Evolutionary conservation across 2,113 vertebrate genomes (phyloP).

Genomic region (Syngnathus typhle): DNA sequence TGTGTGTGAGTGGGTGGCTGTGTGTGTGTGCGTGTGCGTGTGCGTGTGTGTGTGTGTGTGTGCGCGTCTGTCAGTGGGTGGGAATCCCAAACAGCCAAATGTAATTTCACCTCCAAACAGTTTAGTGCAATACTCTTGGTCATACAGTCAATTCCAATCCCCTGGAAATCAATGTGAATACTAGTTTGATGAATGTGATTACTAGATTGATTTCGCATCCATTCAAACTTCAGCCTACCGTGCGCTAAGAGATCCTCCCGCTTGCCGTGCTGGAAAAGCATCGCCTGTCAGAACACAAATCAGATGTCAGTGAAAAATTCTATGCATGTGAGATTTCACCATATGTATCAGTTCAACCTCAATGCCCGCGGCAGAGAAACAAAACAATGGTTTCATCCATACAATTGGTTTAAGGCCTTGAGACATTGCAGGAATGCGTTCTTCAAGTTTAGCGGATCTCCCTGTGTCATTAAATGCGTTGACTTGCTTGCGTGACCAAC

Average conservation of each 20-base stretch:
- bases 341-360: background rate
- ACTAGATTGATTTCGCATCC: background rate
- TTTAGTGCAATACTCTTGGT: background rate
- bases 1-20: too few relatives aligned
- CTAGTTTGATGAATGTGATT: background rate
- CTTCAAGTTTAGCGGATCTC: conserved; percentile 17
- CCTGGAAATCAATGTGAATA: background rate
- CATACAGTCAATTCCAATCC: background rate
- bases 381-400: conserved; percentile 6
- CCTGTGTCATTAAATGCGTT: conserved; percentile 17
- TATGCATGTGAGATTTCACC: background rate
- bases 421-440: conserved; percentile 28
- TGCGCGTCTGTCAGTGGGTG: too few relatives aligned
- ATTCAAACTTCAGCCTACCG: conserved; percentile 67
- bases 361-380: background rate
- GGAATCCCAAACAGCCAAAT: background rate
- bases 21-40: too few relatives aligned
- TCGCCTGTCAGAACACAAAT: conserved; percentile 71
- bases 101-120: background rate
- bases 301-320: background rate
- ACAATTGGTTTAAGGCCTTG: conserved; percentile 32
- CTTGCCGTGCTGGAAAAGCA: conserved; percentile 94
- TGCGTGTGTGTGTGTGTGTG: too few relatives aligned
- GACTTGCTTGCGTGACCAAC: conserved; percentile 22
- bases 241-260: conserved; percentile 88